Conservation (phyloP, 1,140 invertebrate genomes). For the Drosophila willistoni region DNA sequence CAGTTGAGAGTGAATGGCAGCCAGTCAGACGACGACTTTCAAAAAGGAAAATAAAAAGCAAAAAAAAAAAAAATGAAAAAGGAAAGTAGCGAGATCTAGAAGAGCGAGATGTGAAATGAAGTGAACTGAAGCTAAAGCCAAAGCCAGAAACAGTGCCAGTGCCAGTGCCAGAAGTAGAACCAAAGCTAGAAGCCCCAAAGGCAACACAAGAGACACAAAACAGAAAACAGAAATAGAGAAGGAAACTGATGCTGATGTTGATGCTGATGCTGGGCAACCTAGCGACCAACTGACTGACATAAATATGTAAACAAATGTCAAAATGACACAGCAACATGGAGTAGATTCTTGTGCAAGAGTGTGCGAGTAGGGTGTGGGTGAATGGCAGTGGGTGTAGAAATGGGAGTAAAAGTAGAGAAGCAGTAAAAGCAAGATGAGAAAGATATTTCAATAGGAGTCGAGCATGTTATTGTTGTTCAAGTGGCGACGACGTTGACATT, state of each 20-base stretch:
- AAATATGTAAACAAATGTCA: slow-evolving; percentile 82
- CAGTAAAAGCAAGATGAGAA: slow-evolving; percentile 20
- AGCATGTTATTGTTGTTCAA: slow-evolving; percentile 70
- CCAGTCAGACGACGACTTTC: slow-evolving; percentile 44
- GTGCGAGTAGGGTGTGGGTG: too few relatives aligned
- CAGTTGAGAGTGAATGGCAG: slow-evolving; percentile 69
- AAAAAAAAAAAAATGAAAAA: slow-evolving; percentile 24
- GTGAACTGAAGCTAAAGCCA: slow-evolving; percentile 57
- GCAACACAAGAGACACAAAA: slow-evolving; percentile 10
- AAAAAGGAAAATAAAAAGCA: not conserved
- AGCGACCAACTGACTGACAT: slow-evolving; percentile 75
- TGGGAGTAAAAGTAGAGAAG: not conserved
- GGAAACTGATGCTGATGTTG: slow-evolving; percentile 3
- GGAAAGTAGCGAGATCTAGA: not conserved
- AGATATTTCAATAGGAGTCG: slow-evolving; percentile 57
- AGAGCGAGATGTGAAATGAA: slow-evolving; percentile 65
- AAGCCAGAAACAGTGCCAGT: not conserved
- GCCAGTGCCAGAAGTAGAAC: slow-evolving; percentile 19
- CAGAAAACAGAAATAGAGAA: slow-evolving; percentile 28
- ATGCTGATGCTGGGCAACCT: slow-evolving; percentile 44
- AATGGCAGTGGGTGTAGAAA: too few relatives aligned
- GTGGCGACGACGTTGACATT: slow-evolving; percentile 72
- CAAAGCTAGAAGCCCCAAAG: slow-evolving; percentile 26
- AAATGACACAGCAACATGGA: slow-evolving; percentile 61
- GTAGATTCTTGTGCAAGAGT: not conserved